These are phyloP conservation scores for Collichthys lucidus DNA, from an alignment of 2,113 vertebrate species.

Conservation along the genomic window DNA sequence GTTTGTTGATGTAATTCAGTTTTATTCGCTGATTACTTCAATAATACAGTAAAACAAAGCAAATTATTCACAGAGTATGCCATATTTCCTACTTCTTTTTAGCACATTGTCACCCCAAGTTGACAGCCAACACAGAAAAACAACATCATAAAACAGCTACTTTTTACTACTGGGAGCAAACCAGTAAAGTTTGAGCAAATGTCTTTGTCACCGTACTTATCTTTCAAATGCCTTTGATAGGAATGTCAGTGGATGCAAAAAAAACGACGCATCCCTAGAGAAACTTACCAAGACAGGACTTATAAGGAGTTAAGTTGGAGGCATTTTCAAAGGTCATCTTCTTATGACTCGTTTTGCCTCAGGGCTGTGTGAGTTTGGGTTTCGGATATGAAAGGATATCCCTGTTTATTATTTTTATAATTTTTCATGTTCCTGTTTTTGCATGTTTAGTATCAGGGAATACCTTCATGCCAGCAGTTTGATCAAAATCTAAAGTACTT, in stretches of 20 bases:
- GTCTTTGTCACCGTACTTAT: slow-evolving; percentile 3
- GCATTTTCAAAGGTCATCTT: slow-evolving; percentile 34
- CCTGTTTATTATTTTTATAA: slow-evolving; percentile 6
- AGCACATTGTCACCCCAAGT: background rate
- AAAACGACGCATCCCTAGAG: slow-evolving; percentile 10
- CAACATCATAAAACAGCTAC: slow-evolving; percentile 14
- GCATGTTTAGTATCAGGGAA: slow-evolving; percentile 8
- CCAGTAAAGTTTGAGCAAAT: slow-evolving; percentile 20
- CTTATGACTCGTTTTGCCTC: slow-evolving; percentile 34
- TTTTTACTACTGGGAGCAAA: background rate
- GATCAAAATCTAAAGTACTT: slow-evolving; percentile 8
- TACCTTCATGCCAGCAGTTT: slow-evolving; percentile 15
- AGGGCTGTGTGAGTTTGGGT: slow-evolving; percentile 23
- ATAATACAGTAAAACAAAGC: background rate
- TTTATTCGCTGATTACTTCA: background rate
- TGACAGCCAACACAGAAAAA: slow-evolving; percentile 12
- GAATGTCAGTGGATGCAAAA: slow-evolving; percentile 15
- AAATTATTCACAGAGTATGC: background rate
- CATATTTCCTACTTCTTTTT: background rate
- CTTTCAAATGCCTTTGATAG: slow-evolving; percentile 25
- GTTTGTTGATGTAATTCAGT: background rate
- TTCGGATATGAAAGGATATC: slow-evolving; percentile 7
- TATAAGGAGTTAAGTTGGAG: slow-evolving; percentile 21
- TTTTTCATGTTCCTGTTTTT: slow-evolving; percentile 16
- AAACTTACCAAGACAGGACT: slow-evolving; percentile 17